Base-by-base conservation (phyloP, 2,888 invertebrate genomes). In the Drosophila recens region DNA sequence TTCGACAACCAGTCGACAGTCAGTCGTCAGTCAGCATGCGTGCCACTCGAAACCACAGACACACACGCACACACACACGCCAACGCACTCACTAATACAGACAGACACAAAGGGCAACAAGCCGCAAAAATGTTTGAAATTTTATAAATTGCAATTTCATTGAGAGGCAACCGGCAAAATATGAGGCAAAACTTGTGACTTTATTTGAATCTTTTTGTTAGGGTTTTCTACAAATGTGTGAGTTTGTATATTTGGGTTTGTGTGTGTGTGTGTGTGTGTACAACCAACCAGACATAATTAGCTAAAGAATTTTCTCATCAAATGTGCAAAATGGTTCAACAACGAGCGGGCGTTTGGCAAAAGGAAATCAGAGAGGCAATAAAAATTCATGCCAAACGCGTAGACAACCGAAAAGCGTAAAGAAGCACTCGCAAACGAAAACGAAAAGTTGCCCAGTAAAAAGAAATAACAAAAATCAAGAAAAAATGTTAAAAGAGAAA, bases 291-390 rank as follows among this genome's bases (percentile, higher is more conserved):
- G 74, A 82, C 79, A 80, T 85, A 85, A 85, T 85, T 85, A 85
- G 88, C 70, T 49, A 71, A 85, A 80, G 86, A 85, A 87, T 85
- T 87, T 84, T 87, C 82, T 87, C 84, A 85, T 85, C 87, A 87
- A 85, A 87, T 87, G 82, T 80, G 82, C 67, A 75, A 80, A 84
- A 72, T 64, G 78, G 72, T 69, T 59, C 54, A 70, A 68, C 66
- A 65, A 64, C 42, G 68, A 58, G 51, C 57, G 42, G 56, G 46
- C 57, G 58, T 52, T 54, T 23, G 43, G 30, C 38, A 59, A 54
- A 72, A 48, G 38, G 9, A 40, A 63, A 38, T 20, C 38, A 38
- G 40, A 38, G 52, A 78, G 74, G 79, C 76, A 73, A 78, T 78
- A 70, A 64, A 76, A 76, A 63, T 67, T 64, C 61, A 70, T 67